These are phyloP conservation scores for Psammodynastes pulverulentus DNA, from an alignment of 2,113 vertebrate genomes.

Conservation along the genomic window DNA sequence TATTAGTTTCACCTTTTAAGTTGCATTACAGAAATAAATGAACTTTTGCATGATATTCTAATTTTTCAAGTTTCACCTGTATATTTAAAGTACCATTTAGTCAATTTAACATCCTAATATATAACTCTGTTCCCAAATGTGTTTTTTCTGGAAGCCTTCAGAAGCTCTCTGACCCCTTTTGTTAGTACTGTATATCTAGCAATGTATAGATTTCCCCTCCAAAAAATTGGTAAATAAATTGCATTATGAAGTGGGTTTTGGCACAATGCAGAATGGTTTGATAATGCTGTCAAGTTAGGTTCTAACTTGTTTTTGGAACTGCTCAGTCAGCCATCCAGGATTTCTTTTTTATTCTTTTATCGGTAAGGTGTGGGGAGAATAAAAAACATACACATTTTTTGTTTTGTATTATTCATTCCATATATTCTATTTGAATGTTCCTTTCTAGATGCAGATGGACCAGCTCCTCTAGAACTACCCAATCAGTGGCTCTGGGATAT, in stretches of 20 bases:
- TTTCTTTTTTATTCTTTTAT: background rate
- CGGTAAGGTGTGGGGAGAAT: background rate
- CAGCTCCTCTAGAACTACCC: conserved; percentile 92
- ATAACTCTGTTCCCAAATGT: background rate
- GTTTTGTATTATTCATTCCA: background rate
- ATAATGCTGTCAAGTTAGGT: background rate
- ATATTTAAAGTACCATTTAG: background rate
- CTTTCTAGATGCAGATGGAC: conserved; percentile 91
- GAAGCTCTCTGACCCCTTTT: background rate
- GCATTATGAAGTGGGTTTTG: background rate
- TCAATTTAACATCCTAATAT: background rate
- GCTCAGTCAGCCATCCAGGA: background rate
- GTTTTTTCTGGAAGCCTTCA: background rate
- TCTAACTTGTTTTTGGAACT: background rate
- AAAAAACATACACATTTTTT: background rate
- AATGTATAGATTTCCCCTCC: background rate
- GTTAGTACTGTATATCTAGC: background rate
- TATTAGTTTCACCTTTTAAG: too few species aligned
- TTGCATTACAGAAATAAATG: too few species aligned
- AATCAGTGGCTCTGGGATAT: conserved; percentile 99
- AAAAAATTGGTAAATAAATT: background rate
- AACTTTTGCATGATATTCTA: too few species aligned
- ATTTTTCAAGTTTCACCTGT: too few species aligned
- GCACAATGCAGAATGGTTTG: background rate
- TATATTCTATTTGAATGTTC: background rate